These are phyloP conservation scores for Petrocephalus microphthalmus DNA, from an alignment of 2,113 vertebrate genomes.

Conservation along the genomic window DNA sequence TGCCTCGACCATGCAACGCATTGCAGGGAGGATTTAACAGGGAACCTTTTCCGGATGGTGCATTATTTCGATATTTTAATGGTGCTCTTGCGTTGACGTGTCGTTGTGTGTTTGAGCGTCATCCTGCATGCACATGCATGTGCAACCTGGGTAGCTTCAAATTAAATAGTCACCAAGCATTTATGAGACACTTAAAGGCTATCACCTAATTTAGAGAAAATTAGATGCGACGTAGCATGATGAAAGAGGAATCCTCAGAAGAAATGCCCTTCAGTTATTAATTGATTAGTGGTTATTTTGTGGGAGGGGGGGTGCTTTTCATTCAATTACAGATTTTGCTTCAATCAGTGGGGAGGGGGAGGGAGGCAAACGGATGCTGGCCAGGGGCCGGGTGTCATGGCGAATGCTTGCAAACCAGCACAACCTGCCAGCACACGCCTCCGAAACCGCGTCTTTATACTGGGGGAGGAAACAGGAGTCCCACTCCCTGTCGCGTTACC, in stretches of 20 bases:
- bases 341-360: background rate
- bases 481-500: background rate
- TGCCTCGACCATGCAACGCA: background rate
- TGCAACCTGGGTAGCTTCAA: background rate
- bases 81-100: background rate
- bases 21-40: background rate
- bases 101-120: background rate
- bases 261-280: background rate
- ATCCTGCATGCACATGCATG: background rate
- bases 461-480: background rate
- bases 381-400: background rate
- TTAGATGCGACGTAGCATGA: background rate
- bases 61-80: background rate
- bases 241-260: background rate
- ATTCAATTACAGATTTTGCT: background rate
- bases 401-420: background rate
- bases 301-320: background rate
- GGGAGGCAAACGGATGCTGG: background rate
- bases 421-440: background rate
- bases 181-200: background rate
- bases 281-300: background rate
- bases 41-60: background rate
- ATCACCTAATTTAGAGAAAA: background rate
- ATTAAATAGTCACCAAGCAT: background rate
- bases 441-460: background rate